These are phyloP conservation scores for Dasyprocta punctata DNA, from an alignment of 2,113 vertebrate species.

Conservation along the genomic window DNA sequence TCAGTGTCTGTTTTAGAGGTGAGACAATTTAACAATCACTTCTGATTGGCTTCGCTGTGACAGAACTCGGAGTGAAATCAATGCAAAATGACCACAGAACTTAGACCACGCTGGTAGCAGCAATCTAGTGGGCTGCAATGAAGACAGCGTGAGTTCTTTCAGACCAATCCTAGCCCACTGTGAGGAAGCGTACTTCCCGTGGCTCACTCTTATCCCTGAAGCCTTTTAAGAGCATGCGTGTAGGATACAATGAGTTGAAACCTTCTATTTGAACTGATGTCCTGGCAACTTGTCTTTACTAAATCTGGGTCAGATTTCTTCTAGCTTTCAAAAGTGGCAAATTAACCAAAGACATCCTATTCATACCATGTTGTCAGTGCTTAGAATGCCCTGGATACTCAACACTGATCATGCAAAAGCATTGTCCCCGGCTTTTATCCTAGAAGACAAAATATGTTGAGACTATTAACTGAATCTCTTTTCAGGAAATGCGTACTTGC, in stretches of 20 bases:
- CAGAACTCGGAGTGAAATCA: conserved; percentile 62
- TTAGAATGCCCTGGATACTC: not conserved
- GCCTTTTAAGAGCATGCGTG: conserved; percentile 62
- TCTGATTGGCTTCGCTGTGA: conserved; percentile 66
- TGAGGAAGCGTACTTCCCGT: conserved; percentile 35
- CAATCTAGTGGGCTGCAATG: conserved; percentile 68
- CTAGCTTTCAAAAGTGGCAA: conserved; percentile 32
- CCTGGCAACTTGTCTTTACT: conserved; percentile 43
- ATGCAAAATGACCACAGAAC: conserved; percentile 59
- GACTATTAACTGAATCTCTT: not conserved
- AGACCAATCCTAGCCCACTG: conserved; percentile 32
- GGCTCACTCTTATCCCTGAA: conserved; percentile 47
- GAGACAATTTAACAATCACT: conserved; percentile 67
- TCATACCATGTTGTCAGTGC: not conserved
- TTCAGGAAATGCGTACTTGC: conserved; percentile 6
- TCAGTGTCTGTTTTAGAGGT: conserved; percentile 59
- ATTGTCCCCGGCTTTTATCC: not conserved
- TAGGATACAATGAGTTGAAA: conserved; percentile 64
- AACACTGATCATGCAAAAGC: not conserved
- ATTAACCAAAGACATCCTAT: conserved; percentile 20
- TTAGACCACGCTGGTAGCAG: conserved; percentile 3
- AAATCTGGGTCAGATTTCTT: conserved; percentile 73
- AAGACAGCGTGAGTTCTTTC: conserved; percentile 59
- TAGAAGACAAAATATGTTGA: not conserved
- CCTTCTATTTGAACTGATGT: conserved; percentile 51